Evolutionary conservation across 2,797 vertebrate genomes (phyloP), one percentile per base, ranked within the genome.

Genomic region (Sebastes vulpes): DNA sequence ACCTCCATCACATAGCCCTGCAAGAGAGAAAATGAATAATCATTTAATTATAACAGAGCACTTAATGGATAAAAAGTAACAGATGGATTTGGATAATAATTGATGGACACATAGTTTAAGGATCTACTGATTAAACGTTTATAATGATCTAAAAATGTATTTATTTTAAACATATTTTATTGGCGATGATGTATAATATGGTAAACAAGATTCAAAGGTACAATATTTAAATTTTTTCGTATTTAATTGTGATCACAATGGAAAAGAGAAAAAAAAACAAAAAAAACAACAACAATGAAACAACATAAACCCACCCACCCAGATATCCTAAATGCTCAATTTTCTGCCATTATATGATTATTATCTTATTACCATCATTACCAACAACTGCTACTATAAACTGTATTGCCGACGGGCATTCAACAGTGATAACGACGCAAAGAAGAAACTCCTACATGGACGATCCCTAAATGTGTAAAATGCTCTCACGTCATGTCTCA

Each of bases 1-100:
- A 98, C 96, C 92, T 99, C 98, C 98, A 99, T 98, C 29, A 99
- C 98, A 7, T 99, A 99, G 3, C 98, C 98, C 98, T 99, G 81
- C 2, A 35, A 87, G 54, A 90, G 18, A 57, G 77, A 77, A 20
- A 23, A 32, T 50, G 0, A 48, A 23, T 61, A 20, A 32, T 26
- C 5, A 61, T 52, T 74, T 46, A 38, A 64, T 69, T 57, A 26
- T 25, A 65, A 35, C 9, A 21, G 20, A 77, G 7, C 16, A 50
- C 26, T 28, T 6, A 42, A 48, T 9, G 23, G 9, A 59, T 32
- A 7, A 12, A 29, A 63, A 54, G 5, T 10, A 70, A 11, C 3
- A 20, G 18, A 60, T 16, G 16, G 35, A 58, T 68, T 52, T 65
- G 20, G 56, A 42, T 16, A 50, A 59, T 21, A 32, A 60, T 46